These are phyloP conservation scores for Antheraea mylitta DNA, from an alignment of 1,140 invertebrate genomes.

Conservation along the genomic window DNA sequence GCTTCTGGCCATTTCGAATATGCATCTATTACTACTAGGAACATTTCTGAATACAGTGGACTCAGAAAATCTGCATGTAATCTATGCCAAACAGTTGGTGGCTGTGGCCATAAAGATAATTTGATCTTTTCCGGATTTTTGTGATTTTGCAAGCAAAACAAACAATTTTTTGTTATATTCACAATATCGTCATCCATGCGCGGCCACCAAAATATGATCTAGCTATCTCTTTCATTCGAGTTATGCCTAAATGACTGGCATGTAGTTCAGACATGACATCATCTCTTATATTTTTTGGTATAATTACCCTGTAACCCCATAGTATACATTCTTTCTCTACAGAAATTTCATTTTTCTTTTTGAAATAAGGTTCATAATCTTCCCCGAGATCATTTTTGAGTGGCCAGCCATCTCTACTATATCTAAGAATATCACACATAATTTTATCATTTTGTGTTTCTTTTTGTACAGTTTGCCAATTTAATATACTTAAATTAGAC, in stretches of 20 bases:
- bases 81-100: too few relatives aligned
- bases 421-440: constrained; percentile 14
- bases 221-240: too few relatives aligned
- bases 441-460: constrained; percentile 25
- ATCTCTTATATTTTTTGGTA: too few relatives aligned
- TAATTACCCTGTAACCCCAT: constrained; percentile 32
- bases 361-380: constrained; percentile 20
- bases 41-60: too few relatives aligned
- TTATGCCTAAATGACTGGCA: too few relatives aligned
- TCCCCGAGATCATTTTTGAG: constrained; percentile 17
- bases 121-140: constrained; percentile 23
- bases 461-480: too few relatives aligned
- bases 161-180: constrained; percentile 25
- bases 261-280: too few relatives aligned
- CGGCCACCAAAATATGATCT: constrained; percentile 30
- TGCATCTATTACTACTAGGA: too few relatives aligned
- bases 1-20: too few relatives aligned
- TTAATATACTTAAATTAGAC: constrained; percentile 19
- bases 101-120: constrained; percentile 13
- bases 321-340: constrained; percentile 30
- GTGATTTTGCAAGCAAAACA: too few relatives aligned
- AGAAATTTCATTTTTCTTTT: constrained; percentile 26
- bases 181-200: constrained; percentile 26
- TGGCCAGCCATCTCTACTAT: constrained; percentile 36
- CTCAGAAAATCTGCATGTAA: too few relatives aligned